Evolutionary conservation across 2,113 vertebrate species (phyloP).

Genomic region (Nerophis ophidion): DNA sequence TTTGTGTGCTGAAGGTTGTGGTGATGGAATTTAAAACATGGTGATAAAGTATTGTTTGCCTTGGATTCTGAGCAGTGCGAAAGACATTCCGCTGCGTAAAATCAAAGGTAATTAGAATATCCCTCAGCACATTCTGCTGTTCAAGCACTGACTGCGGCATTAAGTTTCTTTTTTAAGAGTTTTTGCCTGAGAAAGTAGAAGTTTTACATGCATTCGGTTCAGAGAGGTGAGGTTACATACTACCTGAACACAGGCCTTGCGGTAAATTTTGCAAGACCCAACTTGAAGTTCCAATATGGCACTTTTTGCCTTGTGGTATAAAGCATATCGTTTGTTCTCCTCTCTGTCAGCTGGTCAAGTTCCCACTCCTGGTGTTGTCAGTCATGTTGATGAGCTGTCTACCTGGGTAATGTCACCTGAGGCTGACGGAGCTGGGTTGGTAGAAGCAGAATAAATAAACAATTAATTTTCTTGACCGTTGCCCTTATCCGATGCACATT

Average conservation of each 20-base stretch:
- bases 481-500: neutral
- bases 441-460: constrained; percentile 2
- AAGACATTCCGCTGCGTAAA: constrained; percentile 13
- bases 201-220: constrained; percentile 12
- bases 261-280: constrained; percentile 26
- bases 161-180: constrained; percentile 3
- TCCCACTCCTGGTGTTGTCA: constrained; percentile 34
- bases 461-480: constrained; percentile 3
- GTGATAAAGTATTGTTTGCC: constrained; percentile 27
- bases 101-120: constrained; percentile 19
- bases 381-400: constrained; percentile 34
- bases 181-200: neutral
- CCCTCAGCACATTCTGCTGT: neutral
- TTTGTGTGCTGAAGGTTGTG: constrained; percentile 23
- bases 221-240: neutral
- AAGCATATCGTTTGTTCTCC: constrained; percentile 6
- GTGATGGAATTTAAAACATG: constrained; percentile 15
- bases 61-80: constrained; percentile 12
- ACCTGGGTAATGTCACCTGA: constrained; percentile 11
- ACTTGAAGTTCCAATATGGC: constrained; percentile 20
- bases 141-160: neutral
- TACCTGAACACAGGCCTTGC: constrained; percentile 3
- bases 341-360: constrained; percentile 18
- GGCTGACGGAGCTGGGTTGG: constrained; percentile 17
- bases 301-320: constrained; percentile 12